Conservation (phyloP, 2,888 invertebrate genomes). For the Dicyrtoma fusca region DNA sequence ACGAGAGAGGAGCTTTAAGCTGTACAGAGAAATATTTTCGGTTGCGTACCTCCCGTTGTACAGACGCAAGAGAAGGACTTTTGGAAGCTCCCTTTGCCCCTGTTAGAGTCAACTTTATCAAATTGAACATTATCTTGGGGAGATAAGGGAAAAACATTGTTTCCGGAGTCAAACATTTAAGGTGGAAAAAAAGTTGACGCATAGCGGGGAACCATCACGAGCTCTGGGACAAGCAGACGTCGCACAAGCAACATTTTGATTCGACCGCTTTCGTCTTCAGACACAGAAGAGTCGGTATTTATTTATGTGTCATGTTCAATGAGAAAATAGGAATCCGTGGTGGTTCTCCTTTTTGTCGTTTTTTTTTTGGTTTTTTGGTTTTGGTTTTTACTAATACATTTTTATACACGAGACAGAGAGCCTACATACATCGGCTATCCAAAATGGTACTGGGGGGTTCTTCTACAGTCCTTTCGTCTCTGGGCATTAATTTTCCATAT, state of each 20-base stretch:
- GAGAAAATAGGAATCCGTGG: too few species aligned
- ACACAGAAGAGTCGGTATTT: conserved; percentile 4
- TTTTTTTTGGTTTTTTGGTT: too few species aligned
- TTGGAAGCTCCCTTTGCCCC: not conserved
- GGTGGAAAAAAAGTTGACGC: conserved; percentile 28
- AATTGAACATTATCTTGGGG: conserved; percentile 27
- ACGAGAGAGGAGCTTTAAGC: too few species aligned
- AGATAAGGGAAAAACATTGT: conserved; percentile 34
- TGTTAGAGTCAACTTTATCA: conserved; percentile 40
- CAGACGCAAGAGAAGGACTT: conserved; percentile 15
- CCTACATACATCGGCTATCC: too few species aligned
- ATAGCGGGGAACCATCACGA: conserved; percentile 39
- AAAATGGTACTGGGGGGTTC: too few species aligned
- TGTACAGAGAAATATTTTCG: conserved; percentile 29
- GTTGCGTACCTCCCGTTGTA: conserved; percentile 15
- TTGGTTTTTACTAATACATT: too few species aligned
- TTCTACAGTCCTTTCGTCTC: too few species aligned
- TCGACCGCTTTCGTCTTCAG: not conserved
- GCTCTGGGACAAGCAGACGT: conserved; percentile 22
- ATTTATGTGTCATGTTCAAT: conserved; percentile 9
- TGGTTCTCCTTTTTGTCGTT: not conserved
- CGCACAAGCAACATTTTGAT: conserved; percentile 10
- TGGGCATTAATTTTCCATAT: conserved; percentile 13
- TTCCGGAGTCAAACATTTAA: conserved; percentile 36
- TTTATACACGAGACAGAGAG: not conserved